Percentiles rank a stretch among this genome's conserved stretches.
These are phyloP conservation scores for Chiloscyllium plagiosum DNA, from an alignment of 2,113 vertebrate genomes.

Conservation along the genomic window DNA sequence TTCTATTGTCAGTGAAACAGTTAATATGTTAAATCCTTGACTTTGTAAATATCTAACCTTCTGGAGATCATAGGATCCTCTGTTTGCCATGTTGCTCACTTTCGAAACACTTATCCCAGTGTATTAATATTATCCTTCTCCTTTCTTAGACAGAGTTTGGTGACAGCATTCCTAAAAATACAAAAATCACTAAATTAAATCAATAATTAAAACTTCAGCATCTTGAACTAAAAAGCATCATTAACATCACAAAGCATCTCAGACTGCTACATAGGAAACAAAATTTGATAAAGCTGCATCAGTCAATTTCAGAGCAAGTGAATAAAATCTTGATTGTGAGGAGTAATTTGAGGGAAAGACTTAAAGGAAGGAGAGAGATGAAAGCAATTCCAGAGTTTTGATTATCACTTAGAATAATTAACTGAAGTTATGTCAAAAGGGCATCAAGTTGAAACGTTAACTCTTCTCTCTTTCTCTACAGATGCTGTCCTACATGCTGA, in stretches of 20 bases:
- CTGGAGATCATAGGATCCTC: not conserved
- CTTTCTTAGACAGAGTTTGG: not conserved
- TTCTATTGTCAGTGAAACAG: not conserved
- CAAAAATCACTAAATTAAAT: not conserved
- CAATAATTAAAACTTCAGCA: not conserved
- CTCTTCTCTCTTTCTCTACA: not conserved
- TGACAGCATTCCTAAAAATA: slow-evolving; percentile 17
- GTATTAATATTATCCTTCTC: not conserved
- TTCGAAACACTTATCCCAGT: not conserved
- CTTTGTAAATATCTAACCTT: not conserved
- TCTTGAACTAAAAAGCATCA: not conserved
- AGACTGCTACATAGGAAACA: not conserved
- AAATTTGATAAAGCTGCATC: not conserved
- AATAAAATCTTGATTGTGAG: not conserved
- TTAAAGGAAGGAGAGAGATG: not conserved
- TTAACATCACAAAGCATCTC: not conserved
- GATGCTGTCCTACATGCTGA: not conserved
- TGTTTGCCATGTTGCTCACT: not conserved
- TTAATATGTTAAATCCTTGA: not conserved
- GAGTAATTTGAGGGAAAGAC: too few species aligned
- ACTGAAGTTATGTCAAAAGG: not conserved
- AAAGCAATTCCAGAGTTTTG: not conserved
- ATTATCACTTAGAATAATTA: not conserved
- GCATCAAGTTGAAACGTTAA: not conserved
- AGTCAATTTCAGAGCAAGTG: not conserved